Percentiles rank a stretch among this genome's conserved stretches.
These are phyloP conservation scores for Poecilia picta DNA, from an alignment of 2,797 vertebrate genomes.

Conservation along the genomic window DNA sequence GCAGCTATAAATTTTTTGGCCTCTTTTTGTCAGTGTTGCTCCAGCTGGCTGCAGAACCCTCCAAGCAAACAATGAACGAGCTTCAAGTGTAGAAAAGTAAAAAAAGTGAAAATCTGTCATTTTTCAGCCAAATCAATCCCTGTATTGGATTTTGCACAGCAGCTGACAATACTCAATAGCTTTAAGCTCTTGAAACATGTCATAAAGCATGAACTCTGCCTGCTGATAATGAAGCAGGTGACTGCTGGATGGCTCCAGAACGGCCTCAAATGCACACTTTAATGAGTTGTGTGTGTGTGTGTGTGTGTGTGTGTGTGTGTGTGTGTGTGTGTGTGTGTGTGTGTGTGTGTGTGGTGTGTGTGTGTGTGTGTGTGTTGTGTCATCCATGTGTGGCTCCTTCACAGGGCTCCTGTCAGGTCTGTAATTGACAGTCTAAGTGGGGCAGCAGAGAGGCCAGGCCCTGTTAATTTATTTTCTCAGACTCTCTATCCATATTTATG, in stretches of 20 bases:
- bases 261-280: slow-evolving; percentile 85
- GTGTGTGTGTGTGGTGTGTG: slow-evolving; percentile 69
- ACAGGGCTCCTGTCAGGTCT: slow-evolving; percentile 88
- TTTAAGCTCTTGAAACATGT: slow-evolving; percentile 78
- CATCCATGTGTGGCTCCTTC: slow-evolving; percentile 85
- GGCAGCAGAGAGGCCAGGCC: slow-evolving; percentile 92
- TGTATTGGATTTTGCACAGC: slow-evolving; percentile 47
- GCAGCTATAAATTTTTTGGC: slow-evolving; percentile 9
- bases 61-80: slow-evolving; percentile 15
- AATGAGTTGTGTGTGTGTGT: slow-evolving; percentile 77
- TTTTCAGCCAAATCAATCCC: slow-evolving; percentile 25
- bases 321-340: slow-evolving; percentile 54
- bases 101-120: slow-evolving; percentile 18
- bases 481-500: slow-evolving; percentile 95
- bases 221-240: slow-evolving; percentile 90
- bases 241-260: slow-evolving; percentile 82
- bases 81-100: slow-evolving; percentile 1
- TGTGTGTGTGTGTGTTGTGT: slow-evolving; percentile 37
- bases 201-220: slow-evolving; percentile 82
- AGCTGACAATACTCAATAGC: slow-evolving; percentile 72
- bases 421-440: slow-evolving; percentile 95
- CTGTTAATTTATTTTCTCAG: slow-evolving; percentile 97
- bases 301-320: slow-evolving; percentile 70
- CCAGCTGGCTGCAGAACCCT: slow-evolving; percentile 1
- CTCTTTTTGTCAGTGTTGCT: slow-evolving; percentile 3